Evolutionary conservation across 2,888 invertebrate genomes (phyloP), one percentile per base, ranked within the genome.

Genomic region (Adelognathus sp.): DNA sequence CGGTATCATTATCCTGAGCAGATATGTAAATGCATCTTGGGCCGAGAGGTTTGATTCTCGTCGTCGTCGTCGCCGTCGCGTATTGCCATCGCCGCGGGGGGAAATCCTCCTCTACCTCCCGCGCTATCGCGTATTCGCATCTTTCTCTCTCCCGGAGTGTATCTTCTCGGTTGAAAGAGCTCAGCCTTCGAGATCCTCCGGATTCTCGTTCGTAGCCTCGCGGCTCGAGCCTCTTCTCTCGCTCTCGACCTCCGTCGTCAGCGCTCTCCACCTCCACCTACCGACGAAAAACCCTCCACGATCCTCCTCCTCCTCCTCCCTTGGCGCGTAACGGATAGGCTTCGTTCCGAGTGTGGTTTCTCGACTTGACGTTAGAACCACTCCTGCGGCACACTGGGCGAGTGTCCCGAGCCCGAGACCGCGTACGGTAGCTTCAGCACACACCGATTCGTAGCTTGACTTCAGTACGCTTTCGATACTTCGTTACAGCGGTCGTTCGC

Each of bases 311-410:
- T 74, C 50, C 60, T 14, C 31, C 14, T 29, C 86, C 82, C 83
- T 39, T 66, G 79, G 79, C 80, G 79, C 79, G 86, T 87, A 88
- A 85, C 87, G 86, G 86, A 88, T 84, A 86, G 86, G 84, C 87
- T 85, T 85, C 84, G 78, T 76, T 64, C 81, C 78, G 75, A 80
- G 76, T 76, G 67, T 80, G 78, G 80, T 81, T 83, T 77, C 82
- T 75, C 63, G 75, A 64, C 44, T 52, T 39, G 29, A 41, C 50
- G 46, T n/a, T 36, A 60, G 31, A 50, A 46, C 16, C 14, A 16
- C 33, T 27, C 46, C 21, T 11, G 18, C 44, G 31, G 39, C n/a
- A 39, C 33, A 16, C 18, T 7, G 9, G 9, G 1, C n/a, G 24
- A 60, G 60, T n/a, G 21, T 16, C 2, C 52, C 39, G n/a, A 9